A percentile compares a stretch with the other conserved stretches of the same genome.
Evolutionary conservation across 23 tunicate genomes (phyloP).

Genomic region (Halocynthia roretzi): DNA sequence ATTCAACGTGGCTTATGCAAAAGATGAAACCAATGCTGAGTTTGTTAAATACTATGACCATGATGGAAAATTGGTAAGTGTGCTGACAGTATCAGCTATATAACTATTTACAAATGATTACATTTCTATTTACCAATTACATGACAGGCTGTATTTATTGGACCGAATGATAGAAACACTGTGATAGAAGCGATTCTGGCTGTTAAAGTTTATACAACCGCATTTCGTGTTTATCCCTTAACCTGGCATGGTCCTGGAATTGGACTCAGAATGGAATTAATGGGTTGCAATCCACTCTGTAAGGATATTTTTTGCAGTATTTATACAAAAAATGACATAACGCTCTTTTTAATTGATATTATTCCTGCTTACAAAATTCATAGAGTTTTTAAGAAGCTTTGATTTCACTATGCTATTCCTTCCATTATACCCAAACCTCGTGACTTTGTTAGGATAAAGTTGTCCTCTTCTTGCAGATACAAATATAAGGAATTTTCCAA

Average conservation of each 20-base stretch:
- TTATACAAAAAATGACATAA: not conserved
- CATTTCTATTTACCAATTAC: not conserved
- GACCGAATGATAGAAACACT: constrained; percentile 48
- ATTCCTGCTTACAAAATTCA: too few species aligned
- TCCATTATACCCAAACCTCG: too few species aligned
- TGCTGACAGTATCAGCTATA: not conserved
- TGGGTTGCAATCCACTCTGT: constrained; percentile 85
- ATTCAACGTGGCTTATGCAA: constrained; percentile 65
- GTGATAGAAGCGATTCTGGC: constrained; percentile 34
- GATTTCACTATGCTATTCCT: too few species aligned
- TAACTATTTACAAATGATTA: not conserved
- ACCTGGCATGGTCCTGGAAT: constrained; percentile 59
- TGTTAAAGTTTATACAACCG: constrained; percentile 65
- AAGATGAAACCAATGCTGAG: constrained; percentile 37
- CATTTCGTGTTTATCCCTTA: constrained; percentile 65
- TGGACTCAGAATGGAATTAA: constrained; percentile 74
- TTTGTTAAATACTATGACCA: constrained; percentile 59
- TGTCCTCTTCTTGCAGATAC: too few species aligned
- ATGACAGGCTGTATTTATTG: constrained; percentile 35
- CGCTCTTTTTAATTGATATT: too few species aligned
- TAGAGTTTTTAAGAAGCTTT: too few species aligned
- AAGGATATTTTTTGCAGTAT: constrained; percentile 5
- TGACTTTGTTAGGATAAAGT: too few species aligned
- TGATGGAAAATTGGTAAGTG: constrained; percentile 59
- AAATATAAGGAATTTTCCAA: too few species aligned